Base-by-base conservation (phyloP, 2,113 vertebrate genomes). In the Ochotona curzoniae region DNA sequence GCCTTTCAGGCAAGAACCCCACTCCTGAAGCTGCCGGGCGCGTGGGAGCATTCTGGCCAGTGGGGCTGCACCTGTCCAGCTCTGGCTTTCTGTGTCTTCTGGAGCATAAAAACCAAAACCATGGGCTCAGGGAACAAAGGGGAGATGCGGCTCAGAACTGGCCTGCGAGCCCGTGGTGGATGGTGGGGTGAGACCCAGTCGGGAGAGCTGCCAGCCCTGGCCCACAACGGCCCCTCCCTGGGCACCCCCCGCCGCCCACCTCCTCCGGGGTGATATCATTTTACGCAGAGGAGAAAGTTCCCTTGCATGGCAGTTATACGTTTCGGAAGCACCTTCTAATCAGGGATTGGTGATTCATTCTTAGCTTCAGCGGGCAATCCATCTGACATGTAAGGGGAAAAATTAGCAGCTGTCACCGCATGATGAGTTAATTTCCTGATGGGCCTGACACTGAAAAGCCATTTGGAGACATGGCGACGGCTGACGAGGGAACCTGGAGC, bases 381-480 rank as follows among this genome's bases (percentile, higher is more conserved):
- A 98, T 98, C 98, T 99, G 99, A 99, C 99, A 98, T 98, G 98
- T 98, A 98, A 99, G 98, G 98, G 98, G 97, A 98, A 98, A 99
- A 99, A 99, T 99, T 99, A 99, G 99, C 99, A 99, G 99, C 99
- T 99, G 99, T 99, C 99, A 98, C 98, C 93, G 98, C 97, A 87
- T 99, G 99, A 99, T 98, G 99, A 99, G 99, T 99, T 99, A 98
- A 99, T 99, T 99, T 99, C 99, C 99, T 99, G 99, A 99, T 98
- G 99, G 98, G 98, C 98, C 98, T 98, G 98, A 98, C 98, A 98
- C 98, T 97, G 98, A 98, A 98, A 98, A 98, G 98, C 98, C 98
- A 98, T 98, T 98, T 98, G 97, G 98, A 98, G 98, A 98, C 98
- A 96, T 97, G 97, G 98, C 98, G 94, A 98, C 98, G 97, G 98